A percentile compares a stretch with the other conserved stretches of the same genome.
Conservation (phyloP, 2,888 invertebrate genomes). For the Galerucella calmariensis region DNA sequence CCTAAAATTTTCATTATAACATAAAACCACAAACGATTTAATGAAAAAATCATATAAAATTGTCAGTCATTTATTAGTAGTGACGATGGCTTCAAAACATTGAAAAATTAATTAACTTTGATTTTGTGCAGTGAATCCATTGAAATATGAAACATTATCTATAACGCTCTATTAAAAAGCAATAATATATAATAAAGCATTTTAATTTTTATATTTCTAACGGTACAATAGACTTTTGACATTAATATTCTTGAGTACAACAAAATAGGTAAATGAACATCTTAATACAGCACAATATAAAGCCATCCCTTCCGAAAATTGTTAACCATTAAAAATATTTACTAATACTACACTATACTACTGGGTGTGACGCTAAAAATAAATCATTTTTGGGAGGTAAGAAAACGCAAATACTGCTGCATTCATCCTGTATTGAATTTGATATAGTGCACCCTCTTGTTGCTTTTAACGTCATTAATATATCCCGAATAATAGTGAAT, state of each 20-base stretch:
- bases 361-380: not conserved
- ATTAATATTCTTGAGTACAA: constrained; percentile 28
- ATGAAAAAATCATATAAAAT: too few relatives aligned
- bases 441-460: too few relatives aligned
- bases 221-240: constrained; percentile 6
- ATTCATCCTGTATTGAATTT: not conserved
- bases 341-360: not conserved
- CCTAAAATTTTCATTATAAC: too few relatives aligned
- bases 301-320: constrained; percentile 10
- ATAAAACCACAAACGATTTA: too few relatives aligned
- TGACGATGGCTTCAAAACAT: too few relatives aligned
- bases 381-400: constrained; percentile 7
- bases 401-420: not conserved
- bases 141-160: not conserved
- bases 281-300: constrained; percentile 20
- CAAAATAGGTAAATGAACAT: constrained; percentile 5
- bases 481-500: too few relatives aligned
- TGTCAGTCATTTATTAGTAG: too few relatives aligned
- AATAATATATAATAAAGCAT: not conserved
- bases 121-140: not conserved
- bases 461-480: too few relatives aligned
- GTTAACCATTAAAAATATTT: not conserved
- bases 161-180: not conserved
- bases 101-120: not conserved
- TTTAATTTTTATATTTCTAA: constrained; percentile 5